Percentiles rank a stretch among this genome's conserved stretches.
Evolutionary conservation across 1,140 invertebrate genomes (phyloP).

Genomic region (Hyphantria cunea): DNA sequence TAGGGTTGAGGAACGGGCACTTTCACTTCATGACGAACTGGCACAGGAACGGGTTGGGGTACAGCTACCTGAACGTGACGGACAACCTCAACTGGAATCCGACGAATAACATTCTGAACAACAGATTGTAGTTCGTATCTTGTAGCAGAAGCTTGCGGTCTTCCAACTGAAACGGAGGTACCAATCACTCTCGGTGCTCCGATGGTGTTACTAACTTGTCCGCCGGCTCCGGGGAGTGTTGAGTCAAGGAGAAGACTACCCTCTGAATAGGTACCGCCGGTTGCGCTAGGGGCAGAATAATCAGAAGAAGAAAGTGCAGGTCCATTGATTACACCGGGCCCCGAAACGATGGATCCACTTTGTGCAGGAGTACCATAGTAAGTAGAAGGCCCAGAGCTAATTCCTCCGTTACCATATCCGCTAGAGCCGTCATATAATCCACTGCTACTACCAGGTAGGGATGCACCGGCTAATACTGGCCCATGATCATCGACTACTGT

Average conservation of each 20-base stretch:
- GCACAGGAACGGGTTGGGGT: constrained; percentile 63
- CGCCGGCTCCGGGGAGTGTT: constrained; percentile 7
- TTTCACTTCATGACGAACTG: constrained; percentile 68
- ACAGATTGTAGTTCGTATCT: constrained; percentile 73
- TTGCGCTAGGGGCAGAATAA: background rate
- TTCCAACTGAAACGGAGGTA: constrained; percentile 58
- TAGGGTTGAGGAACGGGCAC: constrained; percentile 77
- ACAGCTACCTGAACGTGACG: constrained; percentile 69
- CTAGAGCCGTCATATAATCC: background rate
- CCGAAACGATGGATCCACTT: background rate
- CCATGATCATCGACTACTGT: constrained; percentile 21
- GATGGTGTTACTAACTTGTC: background rate
- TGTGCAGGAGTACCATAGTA: background rate
- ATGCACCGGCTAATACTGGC: background rate
- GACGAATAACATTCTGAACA: constrained; percentile 68
- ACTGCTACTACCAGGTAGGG: constrained; percentile 11
- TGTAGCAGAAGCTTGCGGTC: constrained; percentile 41
- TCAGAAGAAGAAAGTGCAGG: constrained; percentile 1
- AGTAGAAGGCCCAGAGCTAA: background rate
- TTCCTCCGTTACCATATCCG: background rate
- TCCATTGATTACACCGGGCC: background rate
- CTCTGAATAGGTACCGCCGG: constrained; percentile 9
- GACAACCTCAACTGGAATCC: constrained; percentile 65
- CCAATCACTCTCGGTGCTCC: constrained; percentile 54
- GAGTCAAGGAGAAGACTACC: constrained; percentile 20